phyloP scores from a whole-genome alignment of 2,113 vertebrate genomes.

The Oreochromis spilurus region DNA sequence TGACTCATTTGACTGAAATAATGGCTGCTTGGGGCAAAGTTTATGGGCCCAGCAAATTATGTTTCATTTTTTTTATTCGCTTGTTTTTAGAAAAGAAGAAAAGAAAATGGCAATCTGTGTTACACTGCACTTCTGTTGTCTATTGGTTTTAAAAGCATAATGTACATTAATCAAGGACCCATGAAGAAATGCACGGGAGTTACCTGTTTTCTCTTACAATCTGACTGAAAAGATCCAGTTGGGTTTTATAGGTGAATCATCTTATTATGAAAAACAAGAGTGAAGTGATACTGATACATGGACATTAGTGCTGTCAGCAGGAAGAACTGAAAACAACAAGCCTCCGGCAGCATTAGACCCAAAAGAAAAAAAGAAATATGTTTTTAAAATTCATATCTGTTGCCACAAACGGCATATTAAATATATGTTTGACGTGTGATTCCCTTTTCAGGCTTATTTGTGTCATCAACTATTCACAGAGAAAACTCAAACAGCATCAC shows the following conservation, averaged over 20 bases:
- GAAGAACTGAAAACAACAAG: not conserved
- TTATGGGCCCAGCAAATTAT: not conserved
- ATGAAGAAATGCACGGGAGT: not conserved
- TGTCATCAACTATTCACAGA: not conserved
- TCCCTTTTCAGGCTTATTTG: not conserved
- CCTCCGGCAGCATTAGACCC: not conserved
- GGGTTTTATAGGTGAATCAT: not conserved
- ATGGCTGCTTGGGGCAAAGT: not conserved
- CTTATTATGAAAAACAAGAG: not conserved
- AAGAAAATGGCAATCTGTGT: not conserved
- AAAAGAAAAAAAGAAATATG: not conserved
- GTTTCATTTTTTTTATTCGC: not conserved
- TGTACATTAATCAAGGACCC: not conserved
- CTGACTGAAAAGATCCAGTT: not conserved
- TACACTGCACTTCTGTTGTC: not conserved
- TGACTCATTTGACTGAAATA: not conserved
- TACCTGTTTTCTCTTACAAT: not conserved
- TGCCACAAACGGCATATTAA: not conserved
- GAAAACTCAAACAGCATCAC: not conserved
- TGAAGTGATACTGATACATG: not conserved
- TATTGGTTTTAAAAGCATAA: not conserved
- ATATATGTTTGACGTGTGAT: not conserved
- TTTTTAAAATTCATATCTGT: not conserved
- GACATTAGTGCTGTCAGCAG: not conserved
- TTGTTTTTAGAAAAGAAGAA: not conserved